These are phyloP conservation scores for Chrysochloris asiatica DNA, from an alignment of 2,113 vertebrate genomes.

Conservation along the genomic window DNA sequence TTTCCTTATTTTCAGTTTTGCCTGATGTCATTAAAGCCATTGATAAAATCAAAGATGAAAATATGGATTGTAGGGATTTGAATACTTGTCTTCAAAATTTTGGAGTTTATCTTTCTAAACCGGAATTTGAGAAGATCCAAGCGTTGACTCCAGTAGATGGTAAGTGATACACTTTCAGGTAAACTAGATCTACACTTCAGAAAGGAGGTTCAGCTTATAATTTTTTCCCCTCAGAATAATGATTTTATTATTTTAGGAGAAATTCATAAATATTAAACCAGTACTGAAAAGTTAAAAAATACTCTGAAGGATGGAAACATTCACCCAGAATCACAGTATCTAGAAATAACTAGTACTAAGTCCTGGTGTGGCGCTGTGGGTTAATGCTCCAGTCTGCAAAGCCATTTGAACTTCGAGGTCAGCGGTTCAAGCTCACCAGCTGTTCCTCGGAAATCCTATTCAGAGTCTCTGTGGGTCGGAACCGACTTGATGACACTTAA, in stretches of 20 bases:
- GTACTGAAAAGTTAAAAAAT: neutral
- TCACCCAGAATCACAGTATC: neutral
- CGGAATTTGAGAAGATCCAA: slow-evolving; percentile 60
- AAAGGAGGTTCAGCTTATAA: neutral
- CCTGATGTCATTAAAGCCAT: slow-evolving; percentile 26
- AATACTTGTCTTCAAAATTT: slow-evolving; percentile 61
- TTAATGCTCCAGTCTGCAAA: too few relatives aligned
- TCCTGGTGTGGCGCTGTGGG: too few relatives aligned
- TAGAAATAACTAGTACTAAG: neutral
- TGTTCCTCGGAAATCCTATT: too few relatives aligned
- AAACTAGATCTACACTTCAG: neutral
- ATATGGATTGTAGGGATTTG: slow-evolving; percentile 27
- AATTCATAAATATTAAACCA: neutral
- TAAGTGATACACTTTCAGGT: slow-evolving; percentile 49
- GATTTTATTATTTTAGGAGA: neutral
- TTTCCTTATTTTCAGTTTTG: slow-evolving; percentile 60
- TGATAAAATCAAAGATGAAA: slow-evolving; percentile 50
- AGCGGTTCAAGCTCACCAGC: too few relatives aligned
- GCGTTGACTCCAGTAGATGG: neutral
- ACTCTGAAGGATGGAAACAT: neutral
- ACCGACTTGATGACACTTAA: too few relatives aligned
- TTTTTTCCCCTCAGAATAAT: neutral
- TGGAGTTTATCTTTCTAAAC: slow-evolving; percentile 64
- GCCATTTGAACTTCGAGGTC: too few relatives aligned
- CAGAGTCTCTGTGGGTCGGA: too few relatives aligned